phyloP scores from a whole-genome alignment of 2,797 vertebrate species.

The Premnoplex brunnescens region DNA sequence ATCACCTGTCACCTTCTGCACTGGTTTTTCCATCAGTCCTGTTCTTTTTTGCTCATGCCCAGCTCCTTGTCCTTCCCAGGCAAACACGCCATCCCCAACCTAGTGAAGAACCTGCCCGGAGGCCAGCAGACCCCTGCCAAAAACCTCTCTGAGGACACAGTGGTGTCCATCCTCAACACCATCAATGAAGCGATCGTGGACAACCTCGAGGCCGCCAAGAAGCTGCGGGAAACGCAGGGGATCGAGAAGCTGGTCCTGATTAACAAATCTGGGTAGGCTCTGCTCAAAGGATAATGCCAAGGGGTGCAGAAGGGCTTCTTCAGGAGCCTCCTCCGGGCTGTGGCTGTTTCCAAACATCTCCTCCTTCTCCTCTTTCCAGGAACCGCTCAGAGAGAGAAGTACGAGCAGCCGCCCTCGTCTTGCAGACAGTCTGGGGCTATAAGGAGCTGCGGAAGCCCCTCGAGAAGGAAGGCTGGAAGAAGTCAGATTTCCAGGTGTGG shows the following conservation, averaged over 20 bases:
- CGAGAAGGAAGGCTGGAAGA: conserved; percentile 98
- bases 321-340: not conserved
- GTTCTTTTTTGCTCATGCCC: not conserved
- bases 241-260: conserved; percentile 95
- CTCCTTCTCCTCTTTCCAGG: conserved; percentile 61
- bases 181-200: conserved; percentile 90
- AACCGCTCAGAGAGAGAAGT: conserved; percentile 93
- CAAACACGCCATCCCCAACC: conserved; percentile 88
- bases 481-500: conserved; percentile 88
- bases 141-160: conserved; percentile 88
- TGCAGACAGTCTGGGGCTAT: conserved; percentile 93
- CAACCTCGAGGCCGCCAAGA: conserved; percentile 91
- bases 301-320: not conserved
- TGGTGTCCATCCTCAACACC: conserved; percentile 90
- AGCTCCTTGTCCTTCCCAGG: conserved; percentile 72
- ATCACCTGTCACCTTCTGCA: not conserved
- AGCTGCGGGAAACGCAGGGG: conserved; percentile 89
- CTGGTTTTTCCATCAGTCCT: not conserved
- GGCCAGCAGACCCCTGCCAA: conserved; percentile 87
- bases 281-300: not conserved
- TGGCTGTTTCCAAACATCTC: not conserved
- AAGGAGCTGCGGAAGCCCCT: conserved; percentile 91
- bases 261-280: conserved; percentile 89
- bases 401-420: conserved; percentile 87
- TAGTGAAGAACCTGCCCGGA: conserved; percentile 89